These are phyloP conservation scores for Plectrocnemia conspersa DNA, from an alignment of 1,140 invertebrate genomes.

Conservation along the genomic window DNA sequence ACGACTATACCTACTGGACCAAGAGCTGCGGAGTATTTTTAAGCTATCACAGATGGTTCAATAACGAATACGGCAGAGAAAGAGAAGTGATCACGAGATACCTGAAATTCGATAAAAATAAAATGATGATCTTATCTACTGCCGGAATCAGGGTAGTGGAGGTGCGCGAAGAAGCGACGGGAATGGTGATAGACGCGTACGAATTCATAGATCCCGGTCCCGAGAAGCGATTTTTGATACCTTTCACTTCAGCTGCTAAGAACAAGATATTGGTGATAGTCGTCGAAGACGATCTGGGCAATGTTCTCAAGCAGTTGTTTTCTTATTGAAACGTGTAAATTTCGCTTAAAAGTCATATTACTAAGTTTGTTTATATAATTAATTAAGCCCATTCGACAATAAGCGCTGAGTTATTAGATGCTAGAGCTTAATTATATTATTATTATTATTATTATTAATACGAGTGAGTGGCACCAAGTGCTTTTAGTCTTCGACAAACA, in stretches of 20 bases:
- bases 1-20: constrained; percentile 60
- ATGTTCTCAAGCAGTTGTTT: constrained; percentile 54
- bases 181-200: constrained; percentile 61
- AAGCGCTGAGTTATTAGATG: constrained; percentile 34
- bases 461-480: constrained; percentile 20
- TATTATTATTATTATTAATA: constrained; percentile 14
- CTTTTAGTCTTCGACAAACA: too few relatives aligned
- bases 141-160: constrained; percentile 66
- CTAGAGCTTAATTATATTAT: constrained; percentile 33
- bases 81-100: constrained; percentile 53
- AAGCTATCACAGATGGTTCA: constrained; percentile 59
- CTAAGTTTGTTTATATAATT: constrained; percentile 20
- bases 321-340: constrained; percentile 40
- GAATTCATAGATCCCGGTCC: constrained; percentile 56
- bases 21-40: constrained; percentile 64
- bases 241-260: constrained; percentile 48
- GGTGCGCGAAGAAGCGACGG: constrained; percentile 58
- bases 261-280: constrained; percentile 50
- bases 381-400: constrained; percentile 34
- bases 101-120: constrained; percentile 52
- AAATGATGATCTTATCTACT: constrained; percentile 58
- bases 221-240: constrained; percentile 56
- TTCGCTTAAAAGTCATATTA: constrained; percentile 21
- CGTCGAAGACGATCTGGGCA: constrained; percentile 54
- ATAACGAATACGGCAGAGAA: constrained; percentile 50